A percentile compares a stretch with the other conserved stretches of the same genome.
Evolutionary conservation across 2,113 vertebrate genomes (phyloP).

Genomic region (Paradisaea rubra): DNA sequence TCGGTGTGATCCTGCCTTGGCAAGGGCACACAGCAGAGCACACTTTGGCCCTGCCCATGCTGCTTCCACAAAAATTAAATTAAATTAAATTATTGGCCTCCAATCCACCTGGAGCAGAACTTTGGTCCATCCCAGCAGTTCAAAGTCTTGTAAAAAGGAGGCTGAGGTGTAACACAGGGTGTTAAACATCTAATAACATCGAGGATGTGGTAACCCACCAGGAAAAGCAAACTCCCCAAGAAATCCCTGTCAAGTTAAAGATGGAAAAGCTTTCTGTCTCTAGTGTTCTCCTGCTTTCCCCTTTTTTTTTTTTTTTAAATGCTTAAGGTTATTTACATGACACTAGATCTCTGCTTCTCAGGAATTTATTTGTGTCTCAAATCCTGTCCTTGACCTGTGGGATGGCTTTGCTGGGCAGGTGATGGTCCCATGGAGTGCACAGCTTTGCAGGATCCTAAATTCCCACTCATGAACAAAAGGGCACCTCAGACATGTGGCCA

Average conservation of each 20-base stretch:
- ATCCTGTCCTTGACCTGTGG: not conserved
- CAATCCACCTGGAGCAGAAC: not conserved
- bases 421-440: not conserved
- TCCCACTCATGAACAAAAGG: not conserved
- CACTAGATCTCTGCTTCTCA: not conserved
- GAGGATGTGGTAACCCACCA: not conserved
- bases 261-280: not conserved
- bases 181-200: not conserved
- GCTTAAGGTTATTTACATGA: not conserved
- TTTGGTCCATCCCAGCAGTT: not conserved
- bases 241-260: not conserved
- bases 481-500: not conserved
- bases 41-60: not conserved
- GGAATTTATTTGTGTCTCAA: not conserved
- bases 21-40: not conserved
- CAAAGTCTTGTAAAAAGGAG: not conserved
- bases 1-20: not conserved
- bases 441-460: not conserved
- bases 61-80: not conserved
- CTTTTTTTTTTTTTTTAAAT: not conserved
- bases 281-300: not conserved
- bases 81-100: not conserved
- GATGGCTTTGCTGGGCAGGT: not conserved
- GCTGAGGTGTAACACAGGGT: not conserved
- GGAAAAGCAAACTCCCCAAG: not conserved